These are phyloP conservation scores for Eubasilissa splendida DNA, from an alignment of 2,888 invertebrate species.

Conservation along the genomic window DNA sequence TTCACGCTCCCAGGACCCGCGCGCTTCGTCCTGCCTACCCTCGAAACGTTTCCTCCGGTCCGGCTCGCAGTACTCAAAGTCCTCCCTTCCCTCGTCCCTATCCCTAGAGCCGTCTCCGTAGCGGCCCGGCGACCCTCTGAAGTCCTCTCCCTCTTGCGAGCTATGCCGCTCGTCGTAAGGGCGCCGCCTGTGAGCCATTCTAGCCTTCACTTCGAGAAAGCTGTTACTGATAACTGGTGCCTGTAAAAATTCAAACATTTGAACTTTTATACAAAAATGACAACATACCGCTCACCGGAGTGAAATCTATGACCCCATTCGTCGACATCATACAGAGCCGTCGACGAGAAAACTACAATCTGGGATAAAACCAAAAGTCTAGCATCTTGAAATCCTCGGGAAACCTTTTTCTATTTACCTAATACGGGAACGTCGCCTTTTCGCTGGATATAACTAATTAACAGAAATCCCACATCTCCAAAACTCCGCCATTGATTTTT, in stretches of 20 bases:
- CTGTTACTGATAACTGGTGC: constrained; percentile 47
- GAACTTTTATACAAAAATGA: constrained; percentile 28
- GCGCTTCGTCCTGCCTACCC: constrained; percentile 37
- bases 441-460: constrained; percentile 13
- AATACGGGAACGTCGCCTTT: constrained; percentile 39
- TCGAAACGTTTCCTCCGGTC: constrained; percentile 51
- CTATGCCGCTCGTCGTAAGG: constrained; percentile 34
- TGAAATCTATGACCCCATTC: constrained; percentile 44
- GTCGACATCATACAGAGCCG: constrained; percentile 35
- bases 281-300: constrained; percentile 23
- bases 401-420: constrained; percentile 51
- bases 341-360: constrained; percentile 41
- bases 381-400: constrained; percentile 41
- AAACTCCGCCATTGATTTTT: constrained; percentile 1
- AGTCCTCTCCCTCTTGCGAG: constrained; percentile 29
- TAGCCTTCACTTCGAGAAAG: constrained; percentile 29
- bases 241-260: constrained; percentile 53
- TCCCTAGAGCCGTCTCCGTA: constrained; percentile 51
- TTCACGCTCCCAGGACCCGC: constrained; percentile 63
- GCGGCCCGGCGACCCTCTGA: constrained; percentile 50
- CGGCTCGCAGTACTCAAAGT: constrained; percentile 45
- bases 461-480: not conserved
- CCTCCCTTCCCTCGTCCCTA: constrained; percentile 52
- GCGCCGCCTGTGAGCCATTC: constrained; percentile 49
- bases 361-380: constrained; percentile 38